Percentiles rank a stretch among this genome's conserved stretches.
Conservation (phyloP, 2,888 invertebrate genomes). For the Cancer borealis region DNA sequence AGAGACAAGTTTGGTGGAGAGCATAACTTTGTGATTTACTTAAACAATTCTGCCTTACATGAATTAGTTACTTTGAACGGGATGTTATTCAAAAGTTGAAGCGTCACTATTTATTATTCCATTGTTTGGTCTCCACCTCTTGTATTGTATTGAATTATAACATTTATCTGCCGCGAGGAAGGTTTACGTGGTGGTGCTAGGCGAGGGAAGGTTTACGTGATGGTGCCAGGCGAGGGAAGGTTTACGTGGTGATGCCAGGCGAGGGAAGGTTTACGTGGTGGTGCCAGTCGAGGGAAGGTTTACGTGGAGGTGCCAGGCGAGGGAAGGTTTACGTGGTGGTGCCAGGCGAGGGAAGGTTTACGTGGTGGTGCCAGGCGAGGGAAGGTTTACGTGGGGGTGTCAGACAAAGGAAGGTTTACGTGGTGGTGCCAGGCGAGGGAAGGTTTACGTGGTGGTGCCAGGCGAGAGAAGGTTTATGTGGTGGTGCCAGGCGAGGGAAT, state of each 20-base stretch:
- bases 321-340: no score
- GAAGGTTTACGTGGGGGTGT: no score
- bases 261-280: background rate
- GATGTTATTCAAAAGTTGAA: slow-evolving; percentile 38
- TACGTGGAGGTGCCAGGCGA: no score
- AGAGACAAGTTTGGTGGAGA: background rate
- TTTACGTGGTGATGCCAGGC: no score
- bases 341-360: no score
- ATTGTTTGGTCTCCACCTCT: slow-evolving; percentile 35
- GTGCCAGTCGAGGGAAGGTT: background rate
- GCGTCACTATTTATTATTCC: background rate
- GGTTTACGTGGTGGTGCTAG: background rate
- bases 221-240: no score
- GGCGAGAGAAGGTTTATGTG: background rate
- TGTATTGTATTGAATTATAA: slow-evolving; percentile 34
- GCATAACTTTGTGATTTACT: slow-evolving; percentile 16
- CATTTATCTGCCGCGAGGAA: background rate
- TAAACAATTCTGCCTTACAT: slow-evolving; percentile 26
- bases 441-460: no score
- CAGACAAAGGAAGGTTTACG: no score
- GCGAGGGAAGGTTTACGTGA: background rate
- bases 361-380: no score
- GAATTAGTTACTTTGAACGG: background rate
- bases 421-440: no score
- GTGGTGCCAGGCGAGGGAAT: background rate